phyloP scores from a whole-genome alignment of 1,140 invertebrate species.

The Camponotus pennsylvanicus region DNA sequence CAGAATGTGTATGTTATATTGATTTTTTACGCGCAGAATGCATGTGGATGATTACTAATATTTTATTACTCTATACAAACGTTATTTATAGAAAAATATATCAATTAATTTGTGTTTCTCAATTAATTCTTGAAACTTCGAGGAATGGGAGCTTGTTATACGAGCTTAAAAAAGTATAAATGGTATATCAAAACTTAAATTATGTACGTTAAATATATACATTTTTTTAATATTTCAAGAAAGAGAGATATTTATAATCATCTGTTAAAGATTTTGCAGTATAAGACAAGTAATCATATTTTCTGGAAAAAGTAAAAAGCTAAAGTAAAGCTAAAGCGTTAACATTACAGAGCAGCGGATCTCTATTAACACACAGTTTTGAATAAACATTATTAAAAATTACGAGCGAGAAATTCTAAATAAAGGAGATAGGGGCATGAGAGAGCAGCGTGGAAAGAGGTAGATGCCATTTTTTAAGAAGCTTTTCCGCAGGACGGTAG shows the following conservation, averaged over 20 bases:
- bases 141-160: neutral
- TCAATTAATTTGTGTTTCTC: neutral
- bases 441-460: conserved; percentile 22
- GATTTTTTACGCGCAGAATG: neutral
- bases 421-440: conserved; percentile 29
- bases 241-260: neutral
- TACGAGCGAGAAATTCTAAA: conserved; percentile 43
- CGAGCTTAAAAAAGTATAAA: neutral
- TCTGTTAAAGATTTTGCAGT: neutral
- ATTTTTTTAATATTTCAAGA: neutral
- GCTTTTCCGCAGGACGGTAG: conserved; percentile 33
- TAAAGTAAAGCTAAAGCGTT: conserved; percentile 30
- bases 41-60: neutral
- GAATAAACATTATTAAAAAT: conserved; percentile 62
- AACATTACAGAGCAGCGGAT: neutral
- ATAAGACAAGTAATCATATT: conserved; percentile 12
- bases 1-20: neutral
- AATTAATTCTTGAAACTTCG: neutral
- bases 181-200: neutral
- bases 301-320: neutral
- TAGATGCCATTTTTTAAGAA: conserved; percentile 45
- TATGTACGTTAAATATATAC: too few relatives aligned
- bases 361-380: conserved; percentile 52
- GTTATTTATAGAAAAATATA: neutral
- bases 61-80: conserved; percentile 9